Evolutionary conservation across 1,140 invertebrate genomes (phyloP).

Genomic region (Trypoxylus dichotomus): DNA sequence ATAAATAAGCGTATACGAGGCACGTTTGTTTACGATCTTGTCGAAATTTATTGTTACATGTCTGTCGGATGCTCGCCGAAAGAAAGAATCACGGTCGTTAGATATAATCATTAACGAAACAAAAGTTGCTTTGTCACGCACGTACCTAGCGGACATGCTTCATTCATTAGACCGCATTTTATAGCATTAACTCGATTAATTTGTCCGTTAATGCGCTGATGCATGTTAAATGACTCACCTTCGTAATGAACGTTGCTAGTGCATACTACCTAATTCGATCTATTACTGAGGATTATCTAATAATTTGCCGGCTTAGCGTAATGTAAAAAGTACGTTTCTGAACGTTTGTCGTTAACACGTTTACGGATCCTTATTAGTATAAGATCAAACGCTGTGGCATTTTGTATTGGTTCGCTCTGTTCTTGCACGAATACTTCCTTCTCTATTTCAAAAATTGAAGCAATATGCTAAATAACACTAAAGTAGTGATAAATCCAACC

Average conservation of each 20-base stretch:
- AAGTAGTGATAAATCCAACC: too few species aligned
- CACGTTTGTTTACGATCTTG: constrained; percentile 16
- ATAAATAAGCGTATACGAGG: constrained; percentile 13
- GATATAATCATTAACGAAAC: constrained; percentile 26
- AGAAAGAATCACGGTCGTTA: constrained; percentile 17
- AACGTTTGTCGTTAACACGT: background rate
- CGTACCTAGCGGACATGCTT: constrained; percentile 27
- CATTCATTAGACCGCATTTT: constrained; percentile 29
- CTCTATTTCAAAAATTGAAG: too few species aligned
- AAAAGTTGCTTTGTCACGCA: constrained; percentile 27
- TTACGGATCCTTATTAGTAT: background rate
- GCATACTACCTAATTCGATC: background rate
- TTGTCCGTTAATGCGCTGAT: constrained; percentile 18
- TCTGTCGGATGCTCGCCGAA: constrained; percentile 6
- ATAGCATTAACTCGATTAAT: constrained; percentile 22
- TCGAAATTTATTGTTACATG: constrained; percentile 25
- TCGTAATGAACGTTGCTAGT: background rate
- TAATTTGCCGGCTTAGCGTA: background rate
- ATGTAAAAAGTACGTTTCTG: background rate
- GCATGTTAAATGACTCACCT: constrained; percentile 13
- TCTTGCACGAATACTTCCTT: too few species aligned
- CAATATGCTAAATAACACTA: too few species aligned
- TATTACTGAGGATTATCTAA: background rate
- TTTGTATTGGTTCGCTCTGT: too few species aligned
- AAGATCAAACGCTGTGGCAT: background rate